phyloP scores from a whole-genome alignment of 2,888 invertebrate genomes.

The Tuta absoluta region DNA sequence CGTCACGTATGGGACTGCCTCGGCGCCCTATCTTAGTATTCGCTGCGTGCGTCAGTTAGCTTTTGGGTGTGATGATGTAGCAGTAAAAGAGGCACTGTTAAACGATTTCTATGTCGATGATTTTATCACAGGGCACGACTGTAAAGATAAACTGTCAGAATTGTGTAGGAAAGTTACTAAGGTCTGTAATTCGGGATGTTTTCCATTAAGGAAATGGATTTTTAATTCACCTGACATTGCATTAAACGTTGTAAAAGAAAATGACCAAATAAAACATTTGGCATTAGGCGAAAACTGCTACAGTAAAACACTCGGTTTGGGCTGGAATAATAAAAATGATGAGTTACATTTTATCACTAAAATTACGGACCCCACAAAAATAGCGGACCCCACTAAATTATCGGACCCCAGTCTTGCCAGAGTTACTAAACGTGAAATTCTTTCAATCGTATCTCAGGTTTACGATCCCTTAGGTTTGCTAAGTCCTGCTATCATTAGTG shows the following conservation, averaged over 20 bases:
- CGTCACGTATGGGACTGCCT: no score
- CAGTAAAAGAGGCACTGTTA: neutral
- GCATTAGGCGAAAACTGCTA: slow-evolving; percentile 4
- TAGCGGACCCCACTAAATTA: no score
- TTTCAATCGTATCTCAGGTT: slow-evolving; percentile 19
- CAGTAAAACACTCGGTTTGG: slow-evolving; percentile 23
- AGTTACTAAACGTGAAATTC: slow-evolving; percentile 18
- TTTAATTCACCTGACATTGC: neutral
- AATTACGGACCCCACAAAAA: no score
- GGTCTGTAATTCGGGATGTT: slow-evolving; percentile 13
- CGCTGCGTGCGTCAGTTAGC: neutral
- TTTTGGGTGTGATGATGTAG: neutral
- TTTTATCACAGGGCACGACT: neutral
- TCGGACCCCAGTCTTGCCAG: no score
- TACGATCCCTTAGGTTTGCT: slow-evolving; percentile 31
- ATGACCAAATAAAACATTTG: neutral
- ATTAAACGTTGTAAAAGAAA: neutral
- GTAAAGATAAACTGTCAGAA: neutral
- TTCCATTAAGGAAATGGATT: slow-evolving; percentile 17
- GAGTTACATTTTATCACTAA: slow-evolving; percentile 12
- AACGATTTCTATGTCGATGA: slow-evolving; percentile 17
- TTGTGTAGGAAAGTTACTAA: neutral
- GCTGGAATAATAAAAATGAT: slow-evolving; percentile 16
- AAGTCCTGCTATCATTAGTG: slow-evolving; percentile 23
- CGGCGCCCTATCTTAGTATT: slow-evolving; percentile 7